Evolutionary conservation across 2,113 vertebrate species (phyloP), one percentile per base, ranked within the genome.

Genomic region (Strix aluco): DNA sequence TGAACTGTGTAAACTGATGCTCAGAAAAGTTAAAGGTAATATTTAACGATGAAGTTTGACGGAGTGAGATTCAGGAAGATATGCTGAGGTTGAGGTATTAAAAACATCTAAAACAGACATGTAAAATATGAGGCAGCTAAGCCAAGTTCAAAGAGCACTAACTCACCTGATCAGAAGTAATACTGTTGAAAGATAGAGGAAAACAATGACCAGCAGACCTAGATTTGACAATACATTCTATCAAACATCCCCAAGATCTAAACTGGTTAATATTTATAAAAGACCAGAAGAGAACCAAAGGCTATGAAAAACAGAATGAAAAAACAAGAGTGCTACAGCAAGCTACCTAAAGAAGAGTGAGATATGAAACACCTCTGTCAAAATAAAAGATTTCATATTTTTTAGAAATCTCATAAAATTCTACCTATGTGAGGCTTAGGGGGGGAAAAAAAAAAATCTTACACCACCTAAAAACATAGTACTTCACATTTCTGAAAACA

Each of bases 351-450:
- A 40, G 4, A 77, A 57, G 6, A 70, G 7, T 6, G 10, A 69
- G 29, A 29, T 9, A 54, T 63, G 15, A 58, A 79, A 86, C 15
- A 44, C 6, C 20, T 63, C 23, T 0, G 0, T 40, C 1, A 80
- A 71, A 71, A 87, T 6, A 46, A 16, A 55, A 57, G 0, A 57
- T 20, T 40, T 8, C 27, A 67, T 38, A 49, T 42, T 72, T 59
- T n/a, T 23, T 75, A 58, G 2, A 86, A 52, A 34, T 23, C 16
- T 32, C 5, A 77, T 15, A 6, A 79, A 70, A 72, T 82, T 77
- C 46, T 83, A 62, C 9, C 34, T 46, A 58, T 0, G 0, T 5
- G 13, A 88, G 32, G 21, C 32, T n/a, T 36, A 9, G 6, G 42
- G 5, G 10, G 5, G 23, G 6, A 27, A 46, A 61, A 5, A 26